Base-by-base conservation (phyloP, 2,113 vertebrate species). In the Rynchops niger region DNA sequence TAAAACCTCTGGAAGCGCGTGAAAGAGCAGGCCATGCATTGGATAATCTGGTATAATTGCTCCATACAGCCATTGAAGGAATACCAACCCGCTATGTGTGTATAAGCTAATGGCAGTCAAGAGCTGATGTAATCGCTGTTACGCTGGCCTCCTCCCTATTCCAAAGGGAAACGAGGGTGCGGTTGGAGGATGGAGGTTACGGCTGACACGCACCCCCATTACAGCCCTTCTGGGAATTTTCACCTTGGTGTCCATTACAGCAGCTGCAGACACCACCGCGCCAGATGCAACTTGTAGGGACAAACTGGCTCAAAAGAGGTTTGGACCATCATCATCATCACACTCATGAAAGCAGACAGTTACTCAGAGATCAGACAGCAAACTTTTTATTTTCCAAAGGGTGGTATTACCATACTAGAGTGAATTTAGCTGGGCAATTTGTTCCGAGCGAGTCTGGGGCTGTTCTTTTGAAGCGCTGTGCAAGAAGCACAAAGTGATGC, bases 401-500 rank as follows among this genome's bases (percentile, higher is more conserved):
- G 7, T 29, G 38, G 7, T 45, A 18, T 45, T 47, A 36, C 29
- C 21, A 3, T 4, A 12, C 15, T 9, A 29, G 9, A 34, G 22
- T 14, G 9, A 34, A 45, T 16, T 27, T 3, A 61, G 14, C 40
- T 11, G 27, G 26, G 14, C 65, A 56, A 52, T 30, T 21, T 19
- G 15, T 70, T 32, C 9, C 5, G 27, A 30, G 9, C 3, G 21
- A 59, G n/a, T 38, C 12, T 30, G 30, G 52, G 52, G 52, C 30
- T 2, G 0, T 3, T 21, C 47, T 88, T 19, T 40, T 3, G 13
- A 34, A 34, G 34, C 2, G 19, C 45, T 4, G 5, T 16, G 65
- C 22, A 6, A 72, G 65, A 56, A 58, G 38, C 29, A 42, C 10
- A 13, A 38, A 70, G n/a, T 0, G 5, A 25, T 5, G 19, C 58